phyloP scores from a whole-genome alignment of 2,888 invertebrate genomes.

The Acanthosepion lycidas region DNA sequence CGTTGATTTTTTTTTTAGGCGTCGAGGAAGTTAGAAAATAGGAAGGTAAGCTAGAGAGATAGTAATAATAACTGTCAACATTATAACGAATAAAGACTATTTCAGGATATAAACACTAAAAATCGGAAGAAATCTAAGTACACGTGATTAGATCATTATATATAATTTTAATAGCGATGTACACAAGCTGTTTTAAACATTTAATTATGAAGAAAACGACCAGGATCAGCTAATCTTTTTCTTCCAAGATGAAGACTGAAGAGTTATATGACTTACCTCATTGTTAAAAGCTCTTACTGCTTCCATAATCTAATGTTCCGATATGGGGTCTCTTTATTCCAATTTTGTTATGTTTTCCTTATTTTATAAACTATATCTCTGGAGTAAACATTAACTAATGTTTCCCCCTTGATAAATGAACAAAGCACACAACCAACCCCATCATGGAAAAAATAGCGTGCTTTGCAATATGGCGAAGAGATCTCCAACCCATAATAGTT shows the following conservation, averaged over 20 bases:
- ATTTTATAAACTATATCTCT: background rate
- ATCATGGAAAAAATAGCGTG: constrained; percentile 45
- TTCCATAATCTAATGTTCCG: constrained; percentile 78
- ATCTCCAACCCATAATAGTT: constrained; percentile 35
- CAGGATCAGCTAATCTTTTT: background rate
- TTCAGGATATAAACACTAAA: too few species aligned
- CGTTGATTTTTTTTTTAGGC: background rate
- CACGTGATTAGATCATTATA: background rate
- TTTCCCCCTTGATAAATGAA: constrained; percentile 14
- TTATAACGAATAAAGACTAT: too few species aligned
- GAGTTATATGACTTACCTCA: constrained; percentile 81
- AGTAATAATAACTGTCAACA: too few species aligned
- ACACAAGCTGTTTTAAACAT: background rate
- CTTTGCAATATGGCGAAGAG: constrained; percentile 45
- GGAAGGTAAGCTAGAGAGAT: background rate
- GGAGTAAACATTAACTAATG: background rate
- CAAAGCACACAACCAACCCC: constrained; percentile 46
- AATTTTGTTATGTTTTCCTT: constrained; percentile 23
- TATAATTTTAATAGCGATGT: background rate
- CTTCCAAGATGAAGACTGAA: too few species aligned
- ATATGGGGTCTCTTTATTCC: background rate
- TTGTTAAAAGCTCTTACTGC: constrained; percentile 90
- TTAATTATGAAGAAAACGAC: too few species aligned
- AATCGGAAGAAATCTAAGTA: too few species aligned
- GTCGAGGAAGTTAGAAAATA: constrained; percentile 24